phyloP scores from a whole-genome alignment of 2,888 invertebrate genomes.

The Volucella inflata region DNA sequence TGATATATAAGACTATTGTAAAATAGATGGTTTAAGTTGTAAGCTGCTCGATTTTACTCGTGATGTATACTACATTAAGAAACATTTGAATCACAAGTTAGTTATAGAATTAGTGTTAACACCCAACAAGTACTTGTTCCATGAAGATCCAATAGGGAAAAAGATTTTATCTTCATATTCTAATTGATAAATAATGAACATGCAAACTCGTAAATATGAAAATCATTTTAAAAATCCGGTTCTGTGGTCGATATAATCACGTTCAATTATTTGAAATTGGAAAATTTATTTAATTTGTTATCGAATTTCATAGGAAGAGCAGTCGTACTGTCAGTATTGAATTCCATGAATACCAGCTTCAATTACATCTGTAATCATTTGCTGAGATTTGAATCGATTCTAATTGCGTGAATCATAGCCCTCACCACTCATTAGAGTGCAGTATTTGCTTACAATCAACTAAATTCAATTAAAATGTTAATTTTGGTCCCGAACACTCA shows the following conservation, averaged over 20 bases:
- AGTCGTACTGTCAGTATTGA: constrained; percentile 43
- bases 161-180: no score
- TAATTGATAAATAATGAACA: not conserved
- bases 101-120: no score
- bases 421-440: constrained; percentile 17
- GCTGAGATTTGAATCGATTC: constrained; percentile 50
- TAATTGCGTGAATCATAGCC: constrained; percentile 52
- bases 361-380: constrained; percentile 35
- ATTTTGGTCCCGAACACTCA: constrained; percentile 31
- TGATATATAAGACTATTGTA: no score
- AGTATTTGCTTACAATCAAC: constrained; percentile 47
- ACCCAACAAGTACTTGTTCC: no score
- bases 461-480: constrained; percentile 66
- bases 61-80: no score
- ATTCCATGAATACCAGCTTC: constrained; percentile 48
- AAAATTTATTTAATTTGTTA: constrained; percentile 54
- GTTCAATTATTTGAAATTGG: constrained; percentile 39
- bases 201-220: not conserved
- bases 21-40: no score
- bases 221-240: constrained; percentile 49
- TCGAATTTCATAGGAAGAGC: constrained; percentile 26
- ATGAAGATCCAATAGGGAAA: no score
- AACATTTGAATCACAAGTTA: no score
- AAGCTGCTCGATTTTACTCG: no score
- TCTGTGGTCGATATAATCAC: constrained; percentile 58